Evolutionary conservation across 1,140 invertebrate genomes (phyloP).

Genomic region (Macrobrachium rosenbergii): DNA sequence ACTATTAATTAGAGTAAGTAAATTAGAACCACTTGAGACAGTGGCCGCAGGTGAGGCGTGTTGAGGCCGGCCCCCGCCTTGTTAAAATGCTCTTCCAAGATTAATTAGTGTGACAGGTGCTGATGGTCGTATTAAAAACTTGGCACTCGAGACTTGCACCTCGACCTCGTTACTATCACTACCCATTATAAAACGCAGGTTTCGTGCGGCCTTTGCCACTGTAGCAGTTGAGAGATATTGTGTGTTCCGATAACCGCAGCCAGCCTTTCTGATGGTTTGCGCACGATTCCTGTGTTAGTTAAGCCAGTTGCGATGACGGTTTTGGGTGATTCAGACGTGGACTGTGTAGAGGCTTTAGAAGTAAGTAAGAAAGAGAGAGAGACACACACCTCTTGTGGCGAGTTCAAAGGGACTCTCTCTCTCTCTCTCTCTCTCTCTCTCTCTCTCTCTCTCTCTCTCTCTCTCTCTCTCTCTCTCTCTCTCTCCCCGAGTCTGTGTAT

Average conservation of each 20-base stretch:
- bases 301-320: too few relatives aligned
- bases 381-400: background rate
- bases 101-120: conserved; percentile 61
- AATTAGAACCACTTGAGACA: too few relatives aligned
- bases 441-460: background rate
- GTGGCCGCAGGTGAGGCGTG: background rate
- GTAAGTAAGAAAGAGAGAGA: background rate
- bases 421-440: background rate
- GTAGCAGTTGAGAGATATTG: background rate
- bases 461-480: too few relatives aligned
- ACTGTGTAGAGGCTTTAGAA: background rate
- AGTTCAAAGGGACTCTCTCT: too few relatives aligned
- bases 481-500: background rate
- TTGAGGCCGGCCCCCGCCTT: conserved; percentile 20
- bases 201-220: too few relatives aligned
- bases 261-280: too few relatives aligned
- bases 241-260: too few relatives aligned
- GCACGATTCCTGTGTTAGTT: too few relatives aligned
- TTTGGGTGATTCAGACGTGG: too few relatives aligned
- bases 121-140: conserved; percentile 60
- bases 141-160: conserved; percentile 33
- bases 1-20: too few relatives aligned
- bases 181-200: background rate
- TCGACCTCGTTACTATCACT: conserved; percentile 10
- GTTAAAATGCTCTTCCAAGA: conserved; percentile 40